phyloP scores from a whole-genome alignment of 2,888 invertebrate species.

The Pandemis corylana region DNA sequence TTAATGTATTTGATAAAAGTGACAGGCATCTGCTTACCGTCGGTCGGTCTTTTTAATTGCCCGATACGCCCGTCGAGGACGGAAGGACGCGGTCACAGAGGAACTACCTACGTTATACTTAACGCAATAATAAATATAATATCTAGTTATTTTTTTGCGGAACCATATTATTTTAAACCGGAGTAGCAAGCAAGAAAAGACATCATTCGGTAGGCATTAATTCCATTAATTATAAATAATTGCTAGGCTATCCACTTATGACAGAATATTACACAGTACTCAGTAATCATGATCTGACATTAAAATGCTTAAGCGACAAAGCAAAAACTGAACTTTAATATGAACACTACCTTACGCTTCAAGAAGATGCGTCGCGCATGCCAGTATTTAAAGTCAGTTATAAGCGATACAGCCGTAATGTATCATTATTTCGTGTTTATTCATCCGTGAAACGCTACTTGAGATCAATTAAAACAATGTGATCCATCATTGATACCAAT shows the following conservation, averaged over 20 bases:
- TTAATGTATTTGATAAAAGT: constrained; percentile 84
- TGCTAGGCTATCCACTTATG: constrained; percentile 19
- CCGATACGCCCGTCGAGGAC: constrained; percentile 72
- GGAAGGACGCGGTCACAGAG: constrained; percentile 50
- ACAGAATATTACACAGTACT: constrained; percentile 38
- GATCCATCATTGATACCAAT: constrained; percentile 41
- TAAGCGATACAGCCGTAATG: constrained; percentile 25
- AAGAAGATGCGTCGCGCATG: constrained; percentile 18
- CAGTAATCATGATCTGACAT: constrained; percentile 29
- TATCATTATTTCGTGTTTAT: constrained; percentile 39
- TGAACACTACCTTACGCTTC: constrained; percentile 21
- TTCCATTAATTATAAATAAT: constrained; percentile 40
- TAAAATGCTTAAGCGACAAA: constrained; percentile 28
- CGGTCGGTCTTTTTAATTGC: constrained; percentile 78
- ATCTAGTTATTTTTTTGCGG: constrained; percentile 15
- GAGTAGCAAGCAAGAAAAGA: constrained; percentile 25
- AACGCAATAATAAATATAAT: constrained; percentile 3
- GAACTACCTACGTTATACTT: neutral
- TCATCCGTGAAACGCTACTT: constrained; percentile 41
- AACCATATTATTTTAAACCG: constrained; percentile 16
- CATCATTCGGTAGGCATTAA: constrained; percentile 29
- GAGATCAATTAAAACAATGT: constrained; percentile 42
- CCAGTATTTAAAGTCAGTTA: constrained; percentile 22
- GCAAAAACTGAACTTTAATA: constrained; percentile 24
- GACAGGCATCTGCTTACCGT: constrained; percentile 82